Base-by-base conservation (phyloP, 2,797 vertebrate genomes). In the Sebastes reedi region DNA sequence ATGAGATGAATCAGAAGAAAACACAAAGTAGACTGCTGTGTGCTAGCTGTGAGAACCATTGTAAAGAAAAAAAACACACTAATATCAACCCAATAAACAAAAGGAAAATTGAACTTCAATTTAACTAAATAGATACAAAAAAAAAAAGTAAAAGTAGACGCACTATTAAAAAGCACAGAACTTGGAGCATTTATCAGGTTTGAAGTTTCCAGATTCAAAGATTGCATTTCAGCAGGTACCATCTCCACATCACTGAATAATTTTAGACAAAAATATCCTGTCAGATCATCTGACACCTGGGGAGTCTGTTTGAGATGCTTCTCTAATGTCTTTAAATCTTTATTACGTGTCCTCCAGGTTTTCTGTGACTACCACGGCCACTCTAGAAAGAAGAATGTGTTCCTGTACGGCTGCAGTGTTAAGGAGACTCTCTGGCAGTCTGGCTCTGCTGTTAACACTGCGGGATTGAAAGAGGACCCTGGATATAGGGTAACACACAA, bases 281-380 rank as follows among this genome's bases (percentile, higher is more conserved):
- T 46, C 36, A 72, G 54, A 59, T 42, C 10, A 67, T 50, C 24
- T 18, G 42, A 20, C 42, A 68, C 30, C 12, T 22, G 13, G 20
- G 34, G 13, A 30, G 6, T 66, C 11, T 36, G 30, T 56, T 56
- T 56, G 14, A 56, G 67, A 20, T 24, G 52, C 25, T 69, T 36
- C 29, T 36, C 20, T 22, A 5, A 18, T 11, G 5, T 50, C 4
- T 34, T 50, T 22, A 62, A n/a, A 62, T 16, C 14, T 29, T 16
- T 27, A 14, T 56, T 20, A 14, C 12, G n/a, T 39, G 22, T 58
- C 27, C 3, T 67, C 2, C 69, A 99, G 98, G 97, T 99, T 60
- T 99, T 98, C 93, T 99, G 98, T 85, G 98, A 99, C 90, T 98
- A 97, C 85, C 98, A 99, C 0, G 98, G 98, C 3, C 98, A 99